phyloP scores from a whole-genome alignment of 2,113 vertebrate species.

The Phaetusa simplex region DNA sequence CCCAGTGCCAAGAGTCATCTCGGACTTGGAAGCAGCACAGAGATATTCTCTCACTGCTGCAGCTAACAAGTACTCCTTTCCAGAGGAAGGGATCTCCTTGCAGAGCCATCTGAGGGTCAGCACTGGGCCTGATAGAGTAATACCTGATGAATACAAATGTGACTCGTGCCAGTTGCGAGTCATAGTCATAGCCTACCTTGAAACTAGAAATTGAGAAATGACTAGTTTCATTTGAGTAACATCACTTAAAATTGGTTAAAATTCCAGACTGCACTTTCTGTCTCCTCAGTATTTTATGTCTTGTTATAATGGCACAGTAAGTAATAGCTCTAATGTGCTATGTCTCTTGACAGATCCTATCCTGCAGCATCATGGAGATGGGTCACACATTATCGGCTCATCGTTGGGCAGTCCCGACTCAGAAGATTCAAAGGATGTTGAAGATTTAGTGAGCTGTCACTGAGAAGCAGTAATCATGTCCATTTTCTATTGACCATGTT shows the following conservation, averaged over 20 bases:
- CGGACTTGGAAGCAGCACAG: neutral
- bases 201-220: neutral
- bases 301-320: neutral
- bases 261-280: neutral
- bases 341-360: slow-evolving; percentile 86
- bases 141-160: neutral
- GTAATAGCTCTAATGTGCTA: neutral
- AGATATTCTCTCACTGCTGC: neutral
- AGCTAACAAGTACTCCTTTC: neutral
- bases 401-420: slow-evolving; percentile 77
- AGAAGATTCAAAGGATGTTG: slow-evolving; percentile 78
- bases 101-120: neutral
- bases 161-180: fast-evolving
- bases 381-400: slow-evolving; percentile 81
- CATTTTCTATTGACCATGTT: slow-evolving; percentile 16
- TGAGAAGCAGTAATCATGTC: slow-evolving; percentile 31
- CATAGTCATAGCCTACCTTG: neutral
- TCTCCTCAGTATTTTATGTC: neutral
- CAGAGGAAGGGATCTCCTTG: neutral
- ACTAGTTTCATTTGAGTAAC: neutral
- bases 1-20: neutral
- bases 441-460: slow-evolving; percentile 78
- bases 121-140: neutral
- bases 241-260: neutral
- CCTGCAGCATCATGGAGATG: slow-evolving; percentile 87